Base-by-base conservation (phyloP, 2,888 invertebrate species). In the Eurois occulta region DNA sequence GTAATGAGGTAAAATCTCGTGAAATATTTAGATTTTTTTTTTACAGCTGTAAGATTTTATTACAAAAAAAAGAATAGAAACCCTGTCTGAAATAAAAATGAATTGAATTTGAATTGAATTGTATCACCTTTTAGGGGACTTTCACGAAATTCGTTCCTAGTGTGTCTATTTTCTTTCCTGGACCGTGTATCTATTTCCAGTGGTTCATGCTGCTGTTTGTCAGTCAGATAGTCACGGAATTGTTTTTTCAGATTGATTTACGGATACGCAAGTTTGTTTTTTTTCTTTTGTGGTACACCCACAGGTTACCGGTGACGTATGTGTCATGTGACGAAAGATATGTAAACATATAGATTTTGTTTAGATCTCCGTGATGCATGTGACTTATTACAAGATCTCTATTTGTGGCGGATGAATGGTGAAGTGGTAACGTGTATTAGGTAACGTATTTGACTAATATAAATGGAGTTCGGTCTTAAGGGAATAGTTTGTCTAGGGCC, bases 361-460 rank as follows among this genome's bases (percentile, higher is more conserved):
- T 43, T 62, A 6, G 7, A 38, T 43, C 21, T 52, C 2, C 1
- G 43, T n/a, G 35, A 24, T 77, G 35, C 76, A 46, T 81, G 75
- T 79, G 75, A 79, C 60, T 79, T 52, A 16, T 81, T 81, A 79
- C 66, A 0, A 43, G 67, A 46, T 52, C 18, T 81, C 66, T 81
- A 79, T 79, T 79, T 79, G 64, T 65, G 46, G n/a, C 28, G 32
- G 24, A 32, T 41, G 32, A n/a, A 48, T 46, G 8, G 1, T 1
- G 35, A n/a, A 46, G 52, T 18, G 35, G 48, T 35, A 13, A 21
- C 16, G 32, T 28, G 7, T 28, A 16, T 35, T 28, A 8, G 28
- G 32, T 62, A 41, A 35, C 16, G 32, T n/a, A n/a, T 28, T 28
- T 35, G 7, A 18, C 24, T 13, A 2, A 35, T 48, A 18, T 24